Conservation (phyloP, 2,888 invertebrate species). For the Ectemnius continuus region DNA sequence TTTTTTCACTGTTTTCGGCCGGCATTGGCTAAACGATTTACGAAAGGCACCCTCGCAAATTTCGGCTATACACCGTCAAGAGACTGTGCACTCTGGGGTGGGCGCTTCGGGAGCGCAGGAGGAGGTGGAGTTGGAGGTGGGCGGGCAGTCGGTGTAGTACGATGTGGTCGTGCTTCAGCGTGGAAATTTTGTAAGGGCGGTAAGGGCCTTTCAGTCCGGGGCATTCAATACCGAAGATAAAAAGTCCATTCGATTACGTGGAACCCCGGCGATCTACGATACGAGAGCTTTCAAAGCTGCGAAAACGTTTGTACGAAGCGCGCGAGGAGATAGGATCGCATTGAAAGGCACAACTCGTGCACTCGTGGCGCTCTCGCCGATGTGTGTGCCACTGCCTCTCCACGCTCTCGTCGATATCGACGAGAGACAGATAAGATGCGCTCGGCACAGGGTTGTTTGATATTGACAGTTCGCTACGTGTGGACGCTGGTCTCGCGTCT, state of each 20-base stretch:
- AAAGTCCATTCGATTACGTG: background rate
- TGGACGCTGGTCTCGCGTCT: slow-evolving; percentile 8
- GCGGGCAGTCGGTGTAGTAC: too few relatives aligned
- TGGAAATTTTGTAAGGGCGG: background rate
- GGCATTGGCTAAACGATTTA: slow-evolving; percentile 3
- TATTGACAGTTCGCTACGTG: slow-evolving; percentile 39
- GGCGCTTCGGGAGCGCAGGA: too few relatives aligned
- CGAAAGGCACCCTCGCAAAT: slow-evolving; percentile 1
- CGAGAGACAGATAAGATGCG: slow-evolving; percentile 42
- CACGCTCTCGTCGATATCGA: slow-evolving; percentile 8
- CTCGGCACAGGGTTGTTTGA: slow-evolving; percentile 40
- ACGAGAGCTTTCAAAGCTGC: slow-evolving; percentile 9
- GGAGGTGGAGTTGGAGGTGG: too few relatives aligned
- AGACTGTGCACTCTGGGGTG: background rate
- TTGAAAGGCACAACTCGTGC: slow-evolving; percentile 28
- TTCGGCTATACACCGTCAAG: slow-evolving; percentile 5
- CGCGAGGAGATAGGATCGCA: slow-evolving; percentile 20
- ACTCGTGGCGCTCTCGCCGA: slow-evolving; percentile 9
- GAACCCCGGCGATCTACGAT: slow-evolving; percentile 18
- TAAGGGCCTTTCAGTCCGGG: background rate
- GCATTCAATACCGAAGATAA: background rate
- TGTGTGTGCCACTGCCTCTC: too few relatives aligned
- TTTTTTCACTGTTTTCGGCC: slow-evolving; percentile 1
- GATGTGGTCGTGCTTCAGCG: background rate
- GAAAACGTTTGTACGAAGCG: background rate